Evolutionary conservation across 2,113 vertebrate species (phyloP).

Genomic region (Catharus minimus): DNA sequence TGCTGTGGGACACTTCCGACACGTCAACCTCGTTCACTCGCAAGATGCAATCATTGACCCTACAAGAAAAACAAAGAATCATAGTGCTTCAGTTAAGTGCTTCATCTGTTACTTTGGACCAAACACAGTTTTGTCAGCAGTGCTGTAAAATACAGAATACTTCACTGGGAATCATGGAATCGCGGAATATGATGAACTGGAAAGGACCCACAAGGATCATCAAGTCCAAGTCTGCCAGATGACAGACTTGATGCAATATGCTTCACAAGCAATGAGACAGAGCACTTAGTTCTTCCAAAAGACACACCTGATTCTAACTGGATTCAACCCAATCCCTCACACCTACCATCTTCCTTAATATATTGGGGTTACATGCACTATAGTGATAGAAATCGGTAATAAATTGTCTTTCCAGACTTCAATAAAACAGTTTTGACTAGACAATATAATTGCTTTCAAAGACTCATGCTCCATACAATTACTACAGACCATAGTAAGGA

Average conservation of each 20-base stretch:
- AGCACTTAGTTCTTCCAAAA: neutral
- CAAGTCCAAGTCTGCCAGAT: neutral
- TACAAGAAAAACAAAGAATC: slow-evolving; percentile 36
- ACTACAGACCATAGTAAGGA: too few relatives aligned
- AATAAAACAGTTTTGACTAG: neutral
- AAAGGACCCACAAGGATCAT: neutral
- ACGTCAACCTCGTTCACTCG: slow-evolving; percentile 94
- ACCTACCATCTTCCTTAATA: neutral
- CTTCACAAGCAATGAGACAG: neutral
- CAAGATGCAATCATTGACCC: slow-evolving; percentile 96
- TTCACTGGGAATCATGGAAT: neutral
- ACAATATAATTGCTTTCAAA: neutral
- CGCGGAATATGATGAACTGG: accelerated
- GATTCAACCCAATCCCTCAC: neutral
- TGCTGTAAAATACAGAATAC: neutral
- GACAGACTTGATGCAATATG: neutral
- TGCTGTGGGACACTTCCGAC: slow-evolving; percentile 93
- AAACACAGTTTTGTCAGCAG: neutral
- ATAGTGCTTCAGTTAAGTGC: neutral
- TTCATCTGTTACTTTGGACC: neutral
- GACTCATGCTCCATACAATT: neutral
- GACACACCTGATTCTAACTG: neutral
- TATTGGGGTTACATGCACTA: neutral
- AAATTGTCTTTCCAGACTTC: neutral
- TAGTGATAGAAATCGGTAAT: neutral